Evolutionary conservation across 2,797 vertebrate genomes (phyloP).

Genomic region (Notolepis coatsorum): DNA sequence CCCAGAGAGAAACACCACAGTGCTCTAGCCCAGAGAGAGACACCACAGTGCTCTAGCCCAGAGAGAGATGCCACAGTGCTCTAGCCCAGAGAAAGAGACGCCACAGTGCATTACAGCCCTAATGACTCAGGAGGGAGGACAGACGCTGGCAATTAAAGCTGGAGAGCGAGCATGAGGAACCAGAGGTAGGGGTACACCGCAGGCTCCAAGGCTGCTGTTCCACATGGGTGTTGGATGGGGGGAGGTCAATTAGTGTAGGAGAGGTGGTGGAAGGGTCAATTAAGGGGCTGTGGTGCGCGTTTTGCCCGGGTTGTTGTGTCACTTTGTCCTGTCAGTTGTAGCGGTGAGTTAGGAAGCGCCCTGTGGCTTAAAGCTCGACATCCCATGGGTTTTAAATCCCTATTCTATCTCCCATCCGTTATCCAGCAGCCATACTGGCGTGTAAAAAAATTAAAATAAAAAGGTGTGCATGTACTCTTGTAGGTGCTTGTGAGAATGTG

Average conservation of each 20-base stretch:
- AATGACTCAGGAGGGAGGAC: slow-evolving; percentile 70
- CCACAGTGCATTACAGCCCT: slow-evolving; percentile 57
- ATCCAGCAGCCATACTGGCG: no score
- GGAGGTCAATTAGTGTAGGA: slow-evolving; percentile 20
- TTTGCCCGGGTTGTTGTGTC: no score
- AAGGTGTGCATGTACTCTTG: no score
- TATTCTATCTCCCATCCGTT: no score
- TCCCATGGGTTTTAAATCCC: no score
- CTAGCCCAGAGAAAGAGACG: background rate
- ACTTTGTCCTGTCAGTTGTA: no score
- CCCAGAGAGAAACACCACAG: slow-evolving; percentile 68
- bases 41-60: slow-evolving; percentile 50
- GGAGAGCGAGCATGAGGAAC: slow-evolving; percentile 32
- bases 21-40: background rate
- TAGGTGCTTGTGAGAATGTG: no score
- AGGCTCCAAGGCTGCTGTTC: slow-evolving; percentile 29
- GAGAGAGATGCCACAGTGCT: slow-evolving; percentile 69
- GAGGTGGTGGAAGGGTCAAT: slow-evolving; percentile 20
- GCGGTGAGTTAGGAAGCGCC: no score
- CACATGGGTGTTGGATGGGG: slow-evolving; percentile 19
- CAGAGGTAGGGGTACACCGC: slow-evolving; percentile 39
- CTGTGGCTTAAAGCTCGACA: no score
- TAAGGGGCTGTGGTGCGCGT: slow-evolving; percentile 19
- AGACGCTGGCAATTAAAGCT: slow-evolving; percentile 65
- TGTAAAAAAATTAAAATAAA: no score